Conservation (phyloP, 2,888 invertebrate species). For the Calameuta idolon region DNA sequence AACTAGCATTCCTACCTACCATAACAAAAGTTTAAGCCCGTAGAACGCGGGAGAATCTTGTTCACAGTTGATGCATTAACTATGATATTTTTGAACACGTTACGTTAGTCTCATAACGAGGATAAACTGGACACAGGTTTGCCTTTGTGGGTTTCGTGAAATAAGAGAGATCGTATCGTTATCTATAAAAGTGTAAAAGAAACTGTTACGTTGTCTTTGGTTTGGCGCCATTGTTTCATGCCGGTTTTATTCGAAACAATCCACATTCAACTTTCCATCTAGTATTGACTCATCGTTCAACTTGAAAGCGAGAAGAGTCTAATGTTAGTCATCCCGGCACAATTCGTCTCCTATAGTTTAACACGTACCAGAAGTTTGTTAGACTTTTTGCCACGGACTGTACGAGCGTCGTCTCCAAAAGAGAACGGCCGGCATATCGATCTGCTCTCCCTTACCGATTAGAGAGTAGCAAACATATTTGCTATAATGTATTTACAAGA, state of each 20-base stretch:
- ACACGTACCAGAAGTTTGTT: not conserved
- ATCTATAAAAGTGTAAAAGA: not conserved
- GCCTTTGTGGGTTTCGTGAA: not conserved
- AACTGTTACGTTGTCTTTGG: not conserved
- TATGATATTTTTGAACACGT: not conserved
- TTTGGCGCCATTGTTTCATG: not conserved
- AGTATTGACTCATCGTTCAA: not conserved
- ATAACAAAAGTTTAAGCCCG: not conserved
- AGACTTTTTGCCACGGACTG: slow-evolving; percentile 24
- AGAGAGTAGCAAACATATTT: slow-evolving; percentile 9
- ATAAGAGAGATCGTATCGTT: not conserved
- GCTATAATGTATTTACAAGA: not conserved
- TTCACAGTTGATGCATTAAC: not conserved
- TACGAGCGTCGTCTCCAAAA: slow-evolving; percentile 31
- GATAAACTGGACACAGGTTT: not conserved
- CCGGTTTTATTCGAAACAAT: not conserved
- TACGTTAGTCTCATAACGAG: not conserved
- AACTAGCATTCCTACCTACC: not conserved
- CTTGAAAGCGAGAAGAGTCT: not conserved
- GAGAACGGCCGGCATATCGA: slow-evolving; percentile 44
- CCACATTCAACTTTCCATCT: not conserved
- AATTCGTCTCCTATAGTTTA: not conserved
- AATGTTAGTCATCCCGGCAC: not conserved
- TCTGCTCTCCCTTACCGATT: slow-evolving; percentile 39
- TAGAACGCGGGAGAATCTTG: not conserved